Conservation (phyloP, 2,113 vertebrate species). For the Elaphurus davidianus region DNA sequence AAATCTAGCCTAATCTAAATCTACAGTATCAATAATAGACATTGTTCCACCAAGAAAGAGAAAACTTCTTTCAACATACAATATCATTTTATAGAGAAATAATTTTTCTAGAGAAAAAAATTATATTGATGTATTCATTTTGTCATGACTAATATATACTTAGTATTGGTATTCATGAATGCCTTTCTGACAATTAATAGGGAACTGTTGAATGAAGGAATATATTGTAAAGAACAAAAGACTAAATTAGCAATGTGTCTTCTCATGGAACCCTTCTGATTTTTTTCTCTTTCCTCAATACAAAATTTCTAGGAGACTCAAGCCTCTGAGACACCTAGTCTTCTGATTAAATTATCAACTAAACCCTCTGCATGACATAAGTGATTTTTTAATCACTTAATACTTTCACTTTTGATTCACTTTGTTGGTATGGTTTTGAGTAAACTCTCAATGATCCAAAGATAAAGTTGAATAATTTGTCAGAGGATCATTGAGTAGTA, state of each 20-base stretch:
- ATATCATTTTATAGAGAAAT: background rate
- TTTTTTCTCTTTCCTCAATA: background rate
- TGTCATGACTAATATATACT: background rate
- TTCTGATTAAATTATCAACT: constrained; percentile 22
- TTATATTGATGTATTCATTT: background rate
- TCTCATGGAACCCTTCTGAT: background rate
- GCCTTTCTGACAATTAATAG: background rate
- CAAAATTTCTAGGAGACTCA: constrained; percentile 7
- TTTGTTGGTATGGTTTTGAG: background rate
- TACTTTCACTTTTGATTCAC: background rate
- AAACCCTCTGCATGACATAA: background rate
- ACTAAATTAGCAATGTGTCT: background rate
- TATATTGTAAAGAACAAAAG: background rate
- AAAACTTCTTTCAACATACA: background rate
- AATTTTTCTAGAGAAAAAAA: background rate
- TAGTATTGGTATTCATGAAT: background rate
- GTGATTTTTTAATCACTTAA: background rate
- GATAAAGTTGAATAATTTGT: background rate
- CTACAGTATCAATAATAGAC: background rate
- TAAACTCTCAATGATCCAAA: background rate
- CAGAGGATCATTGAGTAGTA: background rate
- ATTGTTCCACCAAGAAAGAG: background rate
- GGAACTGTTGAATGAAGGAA: background rate
- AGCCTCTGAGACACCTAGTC: background rate
- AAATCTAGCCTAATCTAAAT: background rate